Conservation (phyloP, 1,140 invertebrate genomes). For the Heliothis subflexa region DNA sequence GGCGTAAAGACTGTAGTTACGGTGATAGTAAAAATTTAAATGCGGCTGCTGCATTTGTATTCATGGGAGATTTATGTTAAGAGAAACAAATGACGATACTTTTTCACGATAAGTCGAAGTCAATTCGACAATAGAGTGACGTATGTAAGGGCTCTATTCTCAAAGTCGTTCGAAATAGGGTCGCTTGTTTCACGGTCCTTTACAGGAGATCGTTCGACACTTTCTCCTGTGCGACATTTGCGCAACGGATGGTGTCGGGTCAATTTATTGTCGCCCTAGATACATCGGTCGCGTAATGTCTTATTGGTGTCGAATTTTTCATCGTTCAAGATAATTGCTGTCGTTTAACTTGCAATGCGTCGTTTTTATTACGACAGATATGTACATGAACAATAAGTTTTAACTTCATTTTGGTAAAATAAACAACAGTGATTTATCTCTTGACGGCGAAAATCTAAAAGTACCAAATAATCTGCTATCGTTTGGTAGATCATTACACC, state of each 20-base stretch:
- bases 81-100: slow-evolving; percentile 11
- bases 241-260: slow-evolving; percentile 52
- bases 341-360: slow-evolving; percentile 17
- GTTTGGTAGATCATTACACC: no score
- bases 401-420: neutral
- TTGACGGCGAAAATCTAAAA: no score
- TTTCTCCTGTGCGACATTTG: slow-evolving; percentile 57
- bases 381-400: slow-evolving; percentile 21
- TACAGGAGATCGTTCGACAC: slow-evolving; percentile 49
- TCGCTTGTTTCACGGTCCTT: slow-evolving; percentile 55
- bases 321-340: slow-evolving; percentile 41
- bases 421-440: neutral
- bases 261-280: slow-evolving; percentile 55
- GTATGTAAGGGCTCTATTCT: slow-evolving; percentile 28
- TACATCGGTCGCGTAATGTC: slow-evolving; percentile 42
- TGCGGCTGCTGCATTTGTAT: slow-evolving; percentile 1
- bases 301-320: slow-evolving; percentile 44
- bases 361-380: slow-evolving; percentile 29
- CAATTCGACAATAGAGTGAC: slow-evolving; percentile 9
- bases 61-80: neutral
- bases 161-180: slow-evolving; percentile 47
- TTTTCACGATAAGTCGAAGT: slow-evolving; percentile 17
- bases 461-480: no score
- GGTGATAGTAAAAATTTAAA: slow-evolving; percentile 6
- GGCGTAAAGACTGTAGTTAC: slow-evolving; percentile 29